A percentile compares a stretch with the other conserved stretches of the same genome.
Conservation (phyloP, 2,888 invertebrate genomes). For the Prostheceraeus crozeri region DNA sequence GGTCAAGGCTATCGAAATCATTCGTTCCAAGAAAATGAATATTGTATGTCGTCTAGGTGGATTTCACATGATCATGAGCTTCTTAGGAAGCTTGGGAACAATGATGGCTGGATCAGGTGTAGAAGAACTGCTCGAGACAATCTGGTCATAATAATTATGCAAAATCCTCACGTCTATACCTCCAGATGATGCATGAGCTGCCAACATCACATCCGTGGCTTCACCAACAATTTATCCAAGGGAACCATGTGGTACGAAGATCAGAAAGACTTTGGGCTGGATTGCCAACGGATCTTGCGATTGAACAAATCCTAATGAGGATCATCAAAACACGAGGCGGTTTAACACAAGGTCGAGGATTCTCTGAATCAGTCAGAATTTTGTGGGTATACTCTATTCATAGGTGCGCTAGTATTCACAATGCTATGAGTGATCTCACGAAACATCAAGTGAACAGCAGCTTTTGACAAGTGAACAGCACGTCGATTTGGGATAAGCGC, state of each 20-base stretch:
- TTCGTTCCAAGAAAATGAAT: constrained; percentile 14
- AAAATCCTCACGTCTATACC: constrained; percentile 43
- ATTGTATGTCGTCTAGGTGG: constrained; percentile 17
- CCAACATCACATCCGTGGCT: constrained; percentile 41
- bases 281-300: constrained; percentile 43
- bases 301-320: constrained; percentile 44
- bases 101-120: constrained; percentile 18
- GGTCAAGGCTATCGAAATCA: constrained; percentile 13
- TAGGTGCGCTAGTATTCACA: constrained; percentile 14
- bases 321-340: constrained; percentile 42
- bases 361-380: constrained; percentile 37
- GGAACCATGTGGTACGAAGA: constrained; percentile 40
- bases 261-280: constrained; percentile 43
- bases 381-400: constrained; percentile 16
- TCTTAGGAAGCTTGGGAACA: constrained; percentile 20
- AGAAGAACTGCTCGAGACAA: neutral
- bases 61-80: constrained; percentile 25
- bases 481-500: neutral
- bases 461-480: constrained; percentile 12
- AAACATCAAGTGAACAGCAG: constrained; percentile 1
- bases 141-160: constrained; percentile 43
- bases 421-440: constrained; percentile 21
- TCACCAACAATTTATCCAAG: constrained; percentile 38
- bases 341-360: constrained; percentile 41
- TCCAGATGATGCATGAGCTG: constrained; percentile 43